Conservation (phyloP, 2,113 vertebrate species). For the Catagonus wagneri region DNA sequence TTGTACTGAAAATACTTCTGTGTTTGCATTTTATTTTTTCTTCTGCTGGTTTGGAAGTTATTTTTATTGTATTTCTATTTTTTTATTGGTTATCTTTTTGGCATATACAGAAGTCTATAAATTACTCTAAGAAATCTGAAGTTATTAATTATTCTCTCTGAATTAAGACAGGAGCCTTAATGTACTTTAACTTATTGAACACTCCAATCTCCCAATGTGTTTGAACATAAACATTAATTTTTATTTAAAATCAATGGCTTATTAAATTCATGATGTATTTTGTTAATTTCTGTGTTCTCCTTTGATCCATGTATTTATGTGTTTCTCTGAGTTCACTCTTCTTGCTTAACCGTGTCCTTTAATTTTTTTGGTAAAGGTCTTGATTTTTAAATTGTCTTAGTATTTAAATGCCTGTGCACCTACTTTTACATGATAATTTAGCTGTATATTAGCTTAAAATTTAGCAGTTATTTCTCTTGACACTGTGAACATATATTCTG, state of each 20-base stretch:
- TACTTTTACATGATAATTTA: not conserved
- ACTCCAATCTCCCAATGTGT: not conserved
- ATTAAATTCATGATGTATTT: not conserved
- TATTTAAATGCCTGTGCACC: not conserved
- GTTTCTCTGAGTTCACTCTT: not conserved
- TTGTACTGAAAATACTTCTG: not conserved
- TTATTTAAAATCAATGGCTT: not conserved
- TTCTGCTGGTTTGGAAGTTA: constrained; percentile 18
- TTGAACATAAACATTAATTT: constrained; percentile 20
- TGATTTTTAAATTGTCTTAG: not conserved
- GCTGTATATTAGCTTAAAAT: not conserved
- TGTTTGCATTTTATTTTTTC: constrained; percentile 11
- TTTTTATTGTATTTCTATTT: not conserved
- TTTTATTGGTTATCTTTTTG: constrained; percentile 7
- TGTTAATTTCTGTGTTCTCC: not conserved
- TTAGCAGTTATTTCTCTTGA: not conserved
- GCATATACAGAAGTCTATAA: not conserved
- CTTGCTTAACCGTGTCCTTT: not conserved
- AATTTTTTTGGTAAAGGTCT: not conserved
- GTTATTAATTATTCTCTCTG: not conserved
- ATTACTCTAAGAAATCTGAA: constrained; percentile 11
- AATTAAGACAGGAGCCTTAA: not conserved
- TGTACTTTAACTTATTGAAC: not conserved
- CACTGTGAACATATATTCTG: not conserved
- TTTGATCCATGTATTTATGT: not conserved